Conservation (phyloP, 2,797 vertebrate genomes). For the Sebastes alutus region DNA sequence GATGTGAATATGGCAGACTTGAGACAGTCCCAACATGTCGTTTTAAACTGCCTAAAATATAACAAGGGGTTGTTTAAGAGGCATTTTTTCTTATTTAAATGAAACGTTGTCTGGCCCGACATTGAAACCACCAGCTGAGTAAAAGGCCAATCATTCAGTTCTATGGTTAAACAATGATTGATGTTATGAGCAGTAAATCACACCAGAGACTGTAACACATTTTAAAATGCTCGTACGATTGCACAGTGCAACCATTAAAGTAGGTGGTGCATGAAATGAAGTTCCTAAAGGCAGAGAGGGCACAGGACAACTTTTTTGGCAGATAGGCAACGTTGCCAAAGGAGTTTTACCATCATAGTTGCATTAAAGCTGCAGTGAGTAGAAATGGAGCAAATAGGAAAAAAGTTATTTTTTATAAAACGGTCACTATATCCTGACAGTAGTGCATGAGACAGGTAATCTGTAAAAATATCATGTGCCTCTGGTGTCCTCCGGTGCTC, state of each 20-base stretch:
- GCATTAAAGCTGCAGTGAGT: no score
- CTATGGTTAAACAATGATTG: constrained; percentile 34
- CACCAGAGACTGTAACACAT: constrained; percentile 3
- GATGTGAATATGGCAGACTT: background rate
- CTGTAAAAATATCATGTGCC: no score
- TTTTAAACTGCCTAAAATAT: background rate
- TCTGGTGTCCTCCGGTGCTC: no score
- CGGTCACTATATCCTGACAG: no score
- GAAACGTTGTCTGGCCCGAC: background rate
- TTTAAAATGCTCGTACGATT: constrained; percentile 23
- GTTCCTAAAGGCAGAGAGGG: constrained; percentile 28
- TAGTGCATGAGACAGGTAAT: no score
- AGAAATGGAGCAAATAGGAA: no score
- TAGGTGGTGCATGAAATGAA: constrained; percentile 67
- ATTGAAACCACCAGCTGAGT: constrained; percentile 1
- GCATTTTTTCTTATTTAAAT: background rate
- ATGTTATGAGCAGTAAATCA: constrained; percentile 28
- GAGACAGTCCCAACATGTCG: background rate
- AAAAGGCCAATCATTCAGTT: constrained; percentile 18
- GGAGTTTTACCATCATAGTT: background rate
- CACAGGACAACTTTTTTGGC: constrained; percentile 29
- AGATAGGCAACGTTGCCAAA: background rate
- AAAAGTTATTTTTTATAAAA: no score
- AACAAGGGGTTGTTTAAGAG: background rate
- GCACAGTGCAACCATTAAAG: constrained; percentile 41